Base-by-base conservation (phyloP, 2,888 invertebrate genomes). In the Synergus laeviventris region DNA sequence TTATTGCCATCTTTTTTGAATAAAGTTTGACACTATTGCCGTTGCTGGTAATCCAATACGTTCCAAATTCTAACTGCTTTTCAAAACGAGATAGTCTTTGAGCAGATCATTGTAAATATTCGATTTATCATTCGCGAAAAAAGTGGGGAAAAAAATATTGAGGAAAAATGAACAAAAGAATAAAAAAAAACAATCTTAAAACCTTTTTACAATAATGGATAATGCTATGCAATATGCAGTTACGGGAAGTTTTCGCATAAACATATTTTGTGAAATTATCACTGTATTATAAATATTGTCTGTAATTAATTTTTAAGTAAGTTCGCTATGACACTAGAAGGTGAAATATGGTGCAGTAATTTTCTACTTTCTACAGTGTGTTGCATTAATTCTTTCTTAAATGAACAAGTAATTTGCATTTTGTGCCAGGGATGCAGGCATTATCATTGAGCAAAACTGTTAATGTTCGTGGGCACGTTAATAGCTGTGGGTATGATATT, bases 1-100 rank as follows among this genome's bases (percentile, higher is more conserved):
- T 70, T 77, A 74, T 61, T 74, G 78, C 75, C 49, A 74, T 73
- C 36, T 76, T 76, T 78, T 79, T 78, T 59, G 74, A 62, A 62
- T 77, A 74, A 79, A 74, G 61, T 61, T 76, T 64, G 74, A 77
- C 76, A 77, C 79, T 74, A 76, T 76, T 73, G 64, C 18, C 64
- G 39, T 39, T 66, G 24, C 2, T 18, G 4, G 66, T 70, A 70
- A 70, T 70, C 49, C n/a, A 49, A 70, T 70, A 49, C 70, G n/a
- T 49, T 39, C 42, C 45, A 66, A 66, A 45, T 45, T 66, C 14
- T 24, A 66, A 24, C 42, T 14, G 16, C 45, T 66, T 45, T 56
- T 56, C 21, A 56, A 9, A 49, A n/a, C 49, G 7, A 49, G 49
- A 49, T 49, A 49, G 49, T 49, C n/a, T 49, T 49, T 18, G 49